These are phyloP conservation scores for Apostichopus californicus DNA, from an alignment of 35 echinoderm and acorn worm genomes.

Conservation along the genomic window DNA sequence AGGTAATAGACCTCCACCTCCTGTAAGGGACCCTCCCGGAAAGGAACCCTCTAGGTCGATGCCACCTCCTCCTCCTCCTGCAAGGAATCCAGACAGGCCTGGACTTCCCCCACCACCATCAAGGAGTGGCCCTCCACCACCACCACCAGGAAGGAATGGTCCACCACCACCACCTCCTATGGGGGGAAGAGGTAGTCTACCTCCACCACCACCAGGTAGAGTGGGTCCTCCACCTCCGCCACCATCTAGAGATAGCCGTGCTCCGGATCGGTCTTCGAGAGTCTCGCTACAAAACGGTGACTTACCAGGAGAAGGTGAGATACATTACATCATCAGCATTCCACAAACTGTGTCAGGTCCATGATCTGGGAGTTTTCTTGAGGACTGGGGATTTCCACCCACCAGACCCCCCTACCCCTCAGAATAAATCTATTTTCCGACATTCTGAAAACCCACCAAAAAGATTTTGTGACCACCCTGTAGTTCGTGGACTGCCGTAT, in stretches of 20 bases:
- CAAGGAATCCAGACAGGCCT: conserved; percentile 55
- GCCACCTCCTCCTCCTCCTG: conserved; percentile 63
- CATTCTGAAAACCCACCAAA: too few species aligned
- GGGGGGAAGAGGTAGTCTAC: conserved; percentile 50
- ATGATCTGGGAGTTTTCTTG: too few species aligned
- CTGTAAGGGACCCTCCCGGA: conserved; percentile 19
- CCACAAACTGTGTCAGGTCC: too few species aligned
- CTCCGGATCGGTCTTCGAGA: neutral
- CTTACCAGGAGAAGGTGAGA: conserved; percentile 41
- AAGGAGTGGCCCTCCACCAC: conserved; percentile 36
- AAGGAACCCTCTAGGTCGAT: conserved; percentile 7
- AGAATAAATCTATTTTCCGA: too few species aligned
- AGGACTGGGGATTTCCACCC: too few species aligned
- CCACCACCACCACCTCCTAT: conserved; percentile 64
- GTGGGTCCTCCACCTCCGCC: conserved; percentile 50
- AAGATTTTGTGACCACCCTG: neutral
- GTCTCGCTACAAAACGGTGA: conserved; percentile 17
- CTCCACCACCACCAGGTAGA: conserved; percentile 66
- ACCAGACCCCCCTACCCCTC: too few species aligned
- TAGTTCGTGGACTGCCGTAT: neutral
- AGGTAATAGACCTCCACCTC: conserved; percentile 57
- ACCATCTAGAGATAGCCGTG: conserved; percentile 47
- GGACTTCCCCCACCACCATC: conserved; percentile 65
- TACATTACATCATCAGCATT: too few species aligned
- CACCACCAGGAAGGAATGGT: conserved; percentile 40